Evolutionary conservation across 2,797 vertebrate species (phyloP).

Genomic region (Brachyalestes nurse): DNA sequence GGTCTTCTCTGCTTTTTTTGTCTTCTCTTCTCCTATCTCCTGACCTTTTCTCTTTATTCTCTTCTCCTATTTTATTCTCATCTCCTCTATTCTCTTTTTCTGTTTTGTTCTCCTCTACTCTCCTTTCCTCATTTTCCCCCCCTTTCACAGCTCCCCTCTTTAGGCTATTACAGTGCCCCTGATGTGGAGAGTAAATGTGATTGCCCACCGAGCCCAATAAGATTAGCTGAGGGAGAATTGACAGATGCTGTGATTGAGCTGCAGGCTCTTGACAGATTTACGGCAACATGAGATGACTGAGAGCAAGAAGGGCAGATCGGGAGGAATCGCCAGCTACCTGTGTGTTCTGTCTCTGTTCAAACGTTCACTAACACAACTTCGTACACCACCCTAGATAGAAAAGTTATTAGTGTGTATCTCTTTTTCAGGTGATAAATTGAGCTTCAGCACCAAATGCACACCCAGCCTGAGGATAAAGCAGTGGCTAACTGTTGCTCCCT

Average conservation of each 20-base stretch:
- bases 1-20: no score
- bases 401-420: not conserved
- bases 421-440: not conserved
- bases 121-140: constrained; percentile 10
- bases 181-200: constrained; percentile 56
- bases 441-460: not conserved
- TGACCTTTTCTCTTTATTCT: not conserved
- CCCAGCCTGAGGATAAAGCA: not conserved
- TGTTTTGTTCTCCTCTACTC: not conserved
- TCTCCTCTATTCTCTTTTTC: constrained; percentile 9
- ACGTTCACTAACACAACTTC: not conserved
- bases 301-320: not conserved
- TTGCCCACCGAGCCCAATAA: constrained; percentile 51
- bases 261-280: constrained; percentile 47
- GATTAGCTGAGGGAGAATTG: constrained; percentile 49
- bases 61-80: no score
- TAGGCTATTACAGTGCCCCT: constrained; percentile 50
- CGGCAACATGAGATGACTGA: constrained; percentile 27
- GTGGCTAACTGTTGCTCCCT: constrained; percentile 51
- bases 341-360: not conserved
- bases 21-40: not conserved
- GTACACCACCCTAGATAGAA: not conserved
- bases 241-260: constrained; percentile 43
- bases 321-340: not conserved
- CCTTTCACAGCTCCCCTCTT: constrained; percentile 41